Base-by-base conservation (phyloP, 2,888 invertebrate genomes). In the Mechanitis mazaeus region DNA sequence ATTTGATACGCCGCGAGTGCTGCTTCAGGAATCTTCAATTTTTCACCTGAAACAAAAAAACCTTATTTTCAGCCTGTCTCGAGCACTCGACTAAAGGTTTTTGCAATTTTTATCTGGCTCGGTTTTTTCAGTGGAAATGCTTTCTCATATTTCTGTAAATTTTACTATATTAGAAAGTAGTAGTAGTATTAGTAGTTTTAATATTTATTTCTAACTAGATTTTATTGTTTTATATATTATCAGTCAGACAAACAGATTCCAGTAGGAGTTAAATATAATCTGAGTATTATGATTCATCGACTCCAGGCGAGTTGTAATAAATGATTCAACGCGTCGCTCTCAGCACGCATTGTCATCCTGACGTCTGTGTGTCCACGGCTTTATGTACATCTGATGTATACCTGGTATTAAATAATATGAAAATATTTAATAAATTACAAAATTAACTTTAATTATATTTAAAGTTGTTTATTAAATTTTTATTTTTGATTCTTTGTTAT, bases 1-100 rank as follows among this genome's bases (percentile, higher is more conserved):
- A 86, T 86, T 84, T 84, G 85, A 85, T 83, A 82, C 83, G 76
- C 77, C 75, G 59, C 61, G 60, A 66, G 62, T 59, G 69, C 63
- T 64, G 66, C 66, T 69, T 64, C 59, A 61, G 64, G 72, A 75
- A 76, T 78, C 80, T 74, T 74, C 75, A 74, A 79, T 80, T 82
- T 82, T 83, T 80, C 82, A 83, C 81, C 77, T 80, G 76, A 69
- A 75, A 72, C 71, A 75, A 74, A 75, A 75, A 78, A 74, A 78
- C 78, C 74, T 71, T 68, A 75, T 78, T 75, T 78, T 73, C 65
- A 69, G 60, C 50, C 45, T n/a, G 65, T 66, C 70, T 69, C 70
- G 61, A 55, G 64, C 58, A 47, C 56, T 60, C 62, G 31, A 31
- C 50, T 50, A 2, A 6, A 47, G 20, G 47, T n/a, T 47, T 47